Base-by-base conservation (phyloP, 2,113 vertebrate genomes). In the Chascanopsetta lugubris region DNA sequence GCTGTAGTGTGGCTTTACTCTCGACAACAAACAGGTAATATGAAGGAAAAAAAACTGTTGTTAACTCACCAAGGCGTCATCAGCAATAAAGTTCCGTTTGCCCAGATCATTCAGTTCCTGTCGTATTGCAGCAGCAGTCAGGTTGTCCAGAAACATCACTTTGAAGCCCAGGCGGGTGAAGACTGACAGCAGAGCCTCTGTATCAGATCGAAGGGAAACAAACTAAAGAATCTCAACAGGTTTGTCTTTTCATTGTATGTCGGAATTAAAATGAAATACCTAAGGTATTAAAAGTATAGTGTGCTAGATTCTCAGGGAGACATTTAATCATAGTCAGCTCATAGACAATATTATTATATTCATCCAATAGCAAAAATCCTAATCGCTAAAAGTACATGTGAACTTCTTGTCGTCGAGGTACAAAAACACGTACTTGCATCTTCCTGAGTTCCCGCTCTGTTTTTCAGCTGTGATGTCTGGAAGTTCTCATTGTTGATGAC, bases 51-150 rank as follows among this genome's bases (percentile, higher is more conserved):
- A n/a, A n/a, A n/a, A n/a, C n/a, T n/a, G n/a, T n/a, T n/a, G n/a
- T n/a, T 82, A 87, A 60, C 95, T 92, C 54, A 95, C 84, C 67
- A 96, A 91, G 47, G 91, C 92, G 71, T 95, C 94, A 1, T 89
- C 67, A 6, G 53, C 8, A 3, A 8, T 2, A 15, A 93, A 93
- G 57, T 79, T 34, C 36, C 0, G 72, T 24, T 0, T 12, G 21
- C 87, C 61, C 36, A 90, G 85, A 0, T 34, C 3, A 15, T 46
- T 0, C 21, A 94, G n/a, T 47, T n/a, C 17, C 0, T 0, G 0
- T 5, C 2, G 6, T 3, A 95, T 88, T 15, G 40, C 0, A 0
- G 25, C 1, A 36, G 80, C 88, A 26, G 84, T 88, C 72, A 92
- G 55, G 77, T 95, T 9, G 2, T 50, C 0, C 30, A 80, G 0